Evolutionary conservation across 2,888 invertebrate genomes (phyloP).

Genomic region (Tachina lurida): DNA sequence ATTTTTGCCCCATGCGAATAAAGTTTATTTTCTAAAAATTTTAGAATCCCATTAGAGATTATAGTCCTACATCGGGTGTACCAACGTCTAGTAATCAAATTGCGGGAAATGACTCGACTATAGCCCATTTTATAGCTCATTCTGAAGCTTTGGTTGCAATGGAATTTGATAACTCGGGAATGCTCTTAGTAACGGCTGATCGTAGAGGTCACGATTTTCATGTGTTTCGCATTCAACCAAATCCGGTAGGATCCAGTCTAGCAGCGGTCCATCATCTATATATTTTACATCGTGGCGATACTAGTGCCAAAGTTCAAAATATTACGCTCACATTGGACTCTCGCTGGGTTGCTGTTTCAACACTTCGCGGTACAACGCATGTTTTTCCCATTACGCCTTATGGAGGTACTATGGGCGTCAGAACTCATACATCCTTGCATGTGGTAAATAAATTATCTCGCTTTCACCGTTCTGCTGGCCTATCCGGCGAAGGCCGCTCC

Average conservation of each 20-base stretch:
- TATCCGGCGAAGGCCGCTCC: constrained; percentile 88
- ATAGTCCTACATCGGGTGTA: constrained; percentile 81
- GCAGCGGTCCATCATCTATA: constrained; percentile 98
- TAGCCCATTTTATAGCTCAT: constrained; percentile 95
- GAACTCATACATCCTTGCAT: constrained; percentile 97
- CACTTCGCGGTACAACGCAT: constrained; percentile 98
- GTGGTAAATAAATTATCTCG: constrained; percentile 97
- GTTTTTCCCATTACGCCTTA: constrained; percentile 98
- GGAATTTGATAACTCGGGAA: constrained; percentile 95
- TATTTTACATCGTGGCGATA: constrained; percentile 96
- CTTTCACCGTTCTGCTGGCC: constrained; percentile 97
- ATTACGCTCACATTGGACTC: constrained; percentile 96
- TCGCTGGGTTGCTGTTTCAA: constrained; percentile 98
- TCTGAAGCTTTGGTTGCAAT: constrained; percentile 94
- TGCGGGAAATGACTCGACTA: constrained; percentile 87
- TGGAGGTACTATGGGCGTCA: constrained; percentile 94
- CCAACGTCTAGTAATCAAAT: constrained; percentile 75
- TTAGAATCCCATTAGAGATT: constrained; percentile 81
- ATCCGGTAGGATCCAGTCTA: constrained; percentile 92
- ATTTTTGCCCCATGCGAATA: neutral
- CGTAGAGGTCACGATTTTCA: constrained; percentile 97
- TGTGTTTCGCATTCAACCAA: constrained; percentile 96
- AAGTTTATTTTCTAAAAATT: neutral
- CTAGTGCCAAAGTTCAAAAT: constrained; percentile 96
- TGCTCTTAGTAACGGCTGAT: constrained; percentile 95